Conservation (phyloP, 2,797 vertebrate genomes). For the Calcarius lapponicus region DNA sequence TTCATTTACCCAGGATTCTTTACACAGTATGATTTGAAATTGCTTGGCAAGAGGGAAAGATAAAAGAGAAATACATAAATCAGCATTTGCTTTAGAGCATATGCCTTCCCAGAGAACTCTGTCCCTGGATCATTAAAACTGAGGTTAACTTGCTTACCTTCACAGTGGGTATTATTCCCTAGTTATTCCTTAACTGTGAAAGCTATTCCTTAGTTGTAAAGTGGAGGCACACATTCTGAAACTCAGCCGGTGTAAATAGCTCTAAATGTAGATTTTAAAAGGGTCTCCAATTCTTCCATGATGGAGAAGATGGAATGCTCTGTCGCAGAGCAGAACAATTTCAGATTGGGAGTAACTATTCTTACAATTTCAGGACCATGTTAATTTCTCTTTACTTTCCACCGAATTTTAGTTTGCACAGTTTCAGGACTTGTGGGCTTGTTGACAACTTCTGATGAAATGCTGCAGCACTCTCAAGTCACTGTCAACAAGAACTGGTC, state of each 20-base stretch:
- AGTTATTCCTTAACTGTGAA: neutral
- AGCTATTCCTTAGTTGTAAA: neutral
- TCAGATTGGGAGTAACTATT: neutral
- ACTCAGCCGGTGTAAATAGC: neutral
- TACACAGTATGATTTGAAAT: neutral
- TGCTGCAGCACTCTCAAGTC: neutral
- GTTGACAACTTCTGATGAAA: neutral
- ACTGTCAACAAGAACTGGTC: neutral
- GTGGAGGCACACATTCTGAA: neutral
- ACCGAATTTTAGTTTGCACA: neutral
- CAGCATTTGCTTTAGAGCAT: neutral
- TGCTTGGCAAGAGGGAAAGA: neutral
- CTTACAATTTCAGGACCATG: neutral
- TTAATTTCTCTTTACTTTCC: neutral
- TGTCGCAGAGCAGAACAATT: neutral
- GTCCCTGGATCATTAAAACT: neutral
- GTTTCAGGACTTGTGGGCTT: neutral
- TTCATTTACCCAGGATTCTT: neutral
- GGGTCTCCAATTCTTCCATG: neutral
- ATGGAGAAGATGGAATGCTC: neutral
- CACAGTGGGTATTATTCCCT: neutral
- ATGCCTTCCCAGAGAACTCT: neutral
- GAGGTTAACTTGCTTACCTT: neutral
- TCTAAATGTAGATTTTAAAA: neutral
- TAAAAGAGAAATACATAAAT: neutral